Conservation (phyloP, 2,888 invertebrate species). For the Electrophaes corylata region DNA sequence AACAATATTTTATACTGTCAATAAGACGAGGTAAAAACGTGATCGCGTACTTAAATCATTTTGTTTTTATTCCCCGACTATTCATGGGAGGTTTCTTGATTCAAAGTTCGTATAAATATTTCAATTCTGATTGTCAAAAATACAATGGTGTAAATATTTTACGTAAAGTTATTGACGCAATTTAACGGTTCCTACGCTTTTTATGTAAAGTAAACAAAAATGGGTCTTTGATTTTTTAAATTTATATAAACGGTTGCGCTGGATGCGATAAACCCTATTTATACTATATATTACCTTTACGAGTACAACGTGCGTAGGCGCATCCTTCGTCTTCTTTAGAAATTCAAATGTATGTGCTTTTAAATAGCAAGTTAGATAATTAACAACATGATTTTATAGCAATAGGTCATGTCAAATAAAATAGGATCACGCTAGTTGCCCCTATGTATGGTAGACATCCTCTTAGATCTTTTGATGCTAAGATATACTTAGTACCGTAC, state of each 20-base stretch:
- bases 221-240: conserved; percentile 27
- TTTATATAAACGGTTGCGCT: conserved; percentile 22
- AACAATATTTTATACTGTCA: conserved; percentile 38
- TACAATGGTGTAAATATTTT: conserved; percentile 10
- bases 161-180: conserved; percentile 12
- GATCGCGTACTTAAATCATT: conserved; percentile 17
- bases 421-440: neutral
- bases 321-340: conserved; percentile 49
- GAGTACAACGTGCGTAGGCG: conserved; percentile 50
- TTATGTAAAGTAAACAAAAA: conserved; percentile 17
- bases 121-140: conserved; percentile 10
- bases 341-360: conserved; percentile 58
- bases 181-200: conserved; percentile 7
- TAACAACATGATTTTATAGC: conserved; percentile 39
- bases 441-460: neutral
- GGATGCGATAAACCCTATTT: conserved; percentile 53
- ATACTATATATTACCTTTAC: conserved; percentile 61
- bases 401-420: neutral
- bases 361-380: conserved; percentile 51
- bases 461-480: neutral
- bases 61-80: conserved; percentile 17
- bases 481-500: too few species aligned
- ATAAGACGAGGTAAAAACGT: conserved; percentile 29
- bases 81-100: conserved; percentile 10
- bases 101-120: conserved; percentile 13